Conservation (phyloP, 2,888 invertebrate genomes). For the Mantis religiosa region DNA sequence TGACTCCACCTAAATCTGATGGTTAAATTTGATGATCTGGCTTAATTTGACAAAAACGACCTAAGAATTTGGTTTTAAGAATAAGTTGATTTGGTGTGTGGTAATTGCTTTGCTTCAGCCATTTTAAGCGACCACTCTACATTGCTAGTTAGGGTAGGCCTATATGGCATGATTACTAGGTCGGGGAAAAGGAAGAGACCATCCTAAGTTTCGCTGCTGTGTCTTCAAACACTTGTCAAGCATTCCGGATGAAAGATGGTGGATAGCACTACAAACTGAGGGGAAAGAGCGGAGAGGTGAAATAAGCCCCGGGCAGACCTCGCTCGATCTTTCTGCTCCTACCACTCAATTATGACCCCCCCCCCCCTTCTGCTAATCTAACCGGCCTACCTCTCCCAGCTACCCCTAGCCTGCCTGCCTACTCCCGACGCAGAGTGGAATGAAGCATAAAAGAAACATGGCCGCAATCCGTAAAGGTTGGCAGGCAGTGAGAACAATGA, state of each 20-base stretch:
- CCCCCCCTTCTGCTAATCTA: not conserved
- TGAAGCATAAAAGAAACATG: not conserved
- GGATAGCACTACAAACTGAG: not conserved
- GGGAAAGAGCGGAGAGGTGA: not conserved
- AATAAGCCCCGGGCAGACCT: conserved; percentile 4
- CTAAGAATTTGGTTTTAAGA: not conserved
- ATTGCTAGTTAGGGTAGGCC: not conserved
- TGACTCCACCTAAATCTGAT: no score
- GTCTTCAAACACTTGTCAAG: conserved; percentile 1
- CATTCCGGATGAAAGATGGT: not conserved
- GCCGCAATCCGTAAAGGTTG: not conserved
- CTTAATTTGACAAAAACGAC: not conserved
- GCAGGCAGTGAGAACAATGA: not conserved
- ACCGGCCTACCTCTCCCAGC: not conserved
- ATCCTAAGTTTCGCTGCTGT: not conserved
- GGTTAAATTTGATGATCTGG: no score
- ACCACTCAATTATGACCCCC: conserved; percentile 8
- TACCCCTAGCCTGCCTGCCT: not conserved
- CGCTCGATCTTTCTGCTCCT: conserved; percentile 1
- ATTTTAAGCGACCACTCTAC: not conserved
- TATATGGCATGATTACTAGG: not conserved
- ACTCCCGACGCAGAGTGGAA: not conserved
- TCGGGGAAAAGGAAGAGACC: not conserved
- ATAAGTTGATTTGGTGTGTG: not conserved
- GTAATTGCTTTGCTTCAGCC: not conserved